Conservation (phyloP, 2,797 vertebrate species). For the Cuculus canorus region DNA sequence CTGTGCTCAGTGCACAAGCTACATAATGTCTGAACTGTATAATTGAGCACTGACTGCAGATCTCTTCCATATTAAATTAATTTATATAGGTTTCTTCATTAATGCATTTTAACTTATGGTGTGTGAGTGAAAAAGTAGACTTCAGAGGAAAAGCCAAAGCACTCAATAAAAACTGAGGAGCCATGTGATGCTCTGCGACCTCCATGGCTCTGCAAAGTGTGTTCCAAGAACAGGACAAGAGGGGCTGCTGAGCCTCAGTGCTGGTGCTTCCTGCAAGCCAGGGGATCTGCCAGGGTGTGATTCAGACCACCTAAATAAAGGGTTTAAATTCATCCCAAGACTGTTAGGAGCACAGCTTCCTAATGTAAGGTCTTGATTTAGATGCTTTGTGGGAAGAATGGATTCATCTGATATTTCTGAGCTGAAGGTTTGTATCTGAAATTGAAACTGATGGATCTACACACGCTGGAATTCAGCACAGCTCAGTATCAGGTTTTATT, state of each 20-base stretch:
- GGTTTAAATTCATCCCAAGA: background rate
- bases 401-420: background rate
- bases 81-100: background rate
- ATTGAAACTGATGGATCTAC: background rate
- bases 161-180: background rate
- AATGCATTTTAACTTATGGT: background rate
- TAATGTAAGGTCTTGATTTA: background rate
- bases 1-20: background rate
- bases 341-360: background rate
- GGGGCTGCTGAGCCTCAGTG: background rate
- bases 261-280: background rate
- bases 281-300: background rate
- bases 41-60: background rate
- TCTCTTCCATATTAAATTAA: background rate
- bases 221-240: background rate
- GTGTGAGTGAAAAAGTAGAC: background rate
- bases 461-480: background rate
- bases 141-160: background rate
- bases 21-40: background rate
- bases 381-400: background rate
- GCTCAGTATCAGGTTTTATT: background rate
- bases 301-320: background rate
- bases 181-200: background rate
- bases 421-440: background rate
- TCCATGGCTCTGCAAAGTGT: background rate